A percentile compares a stretch with the other conserved stretches of the same genome.
Conservation (phyloP, 2,797 vertebrate species). For the Cyprinodon diabolis region DNA sequence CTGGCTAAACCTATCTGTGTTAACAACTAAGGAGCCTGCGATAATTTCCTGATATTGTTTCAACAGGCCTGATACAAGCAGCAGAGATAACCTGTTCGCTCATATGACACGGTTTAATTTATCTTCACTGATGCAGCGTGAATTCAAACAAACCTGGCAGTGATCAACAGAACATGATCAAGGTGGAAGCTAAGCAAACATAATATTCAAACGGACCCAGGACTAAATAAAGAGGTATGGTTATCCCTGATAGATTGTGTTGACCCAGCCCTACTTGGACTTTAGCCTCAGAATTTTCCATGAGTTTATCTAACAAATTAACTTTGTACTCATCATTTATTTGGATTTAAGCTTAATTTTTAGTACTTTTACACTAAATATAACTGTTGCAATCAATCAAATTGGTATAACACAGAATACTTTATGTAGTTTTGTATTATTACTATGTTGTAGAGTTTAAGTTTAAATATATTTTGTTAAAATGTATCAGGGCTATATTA, state of each 20-base stretch:
- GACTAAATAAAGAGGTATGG: background rate
- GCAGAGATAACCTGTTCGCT: background rate
- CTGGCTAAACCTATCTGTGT: background rate
- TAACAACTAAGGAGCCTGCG: background rate
- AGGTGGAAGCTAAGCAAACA: background rate
- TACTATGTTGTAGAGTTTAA: too few relatives aligned
- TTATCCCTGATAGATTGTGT: background rate
- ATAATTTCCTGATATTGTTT: background rate
- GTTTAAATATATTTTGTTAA: background rate
- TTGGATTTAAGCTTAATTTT: background rate
- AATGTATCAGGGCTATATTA: background rate
- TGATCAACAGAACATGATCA: too few relatives aligned
- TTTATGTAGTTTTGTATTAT: too few relatives aligned
- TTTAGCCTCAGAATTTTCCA: background rate
- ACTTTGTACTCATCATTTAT: background rate
- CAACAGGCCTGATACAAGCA: background rate
- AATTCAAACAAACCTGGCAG: background rate
- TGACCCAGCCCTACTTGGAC: background rate
- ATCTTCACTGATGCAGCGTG: background rate
- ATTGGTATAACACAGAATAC: background rate
- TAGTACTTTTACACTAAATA: background rate
- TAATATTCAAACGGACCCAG: background rate
- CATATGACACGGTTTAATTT: background rate
- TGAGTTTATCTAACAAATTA: background rate
- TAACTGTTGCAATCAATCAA: background rate